phyloP scores from a whole-genome alignment of 2,888 invertebrate genomes.

The Penaeus monodon region DNA sequence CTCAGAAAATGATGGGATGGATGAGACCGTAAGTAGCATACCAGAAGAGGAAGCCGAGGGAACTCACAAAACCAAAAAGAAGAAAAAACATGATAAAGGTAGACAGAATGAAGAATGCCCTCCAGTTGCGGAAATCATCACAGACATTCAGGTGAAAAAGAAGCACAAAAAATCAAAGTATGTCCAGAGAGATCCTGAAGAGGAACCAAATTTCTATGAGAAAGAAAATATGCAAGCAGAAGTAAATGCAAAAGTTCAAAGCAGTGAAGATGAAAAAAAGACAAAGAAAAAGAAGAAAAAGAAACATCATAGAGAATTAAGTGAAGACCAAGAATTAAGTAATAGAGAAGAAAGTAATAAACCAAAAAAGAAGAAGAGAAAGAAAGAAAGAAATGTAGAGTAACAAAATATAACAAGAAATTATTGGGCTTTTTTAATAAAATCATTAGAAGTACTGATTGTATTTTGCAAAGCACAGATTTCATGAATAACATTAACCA shows the following conservation, averaged over 20 bases:
- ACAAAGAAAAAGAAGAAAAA: constrained; percentile 24
- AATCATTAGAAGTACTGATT: no score
- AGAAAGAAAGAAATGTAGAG: neutral
- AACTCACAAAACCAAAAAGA: neutral
- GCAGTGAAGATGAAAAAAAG: constrained; percentile 14
- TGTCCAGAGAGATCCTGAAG: neutral
- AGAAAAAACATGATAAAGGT: neutral
- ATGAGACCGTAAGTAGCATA: no score
- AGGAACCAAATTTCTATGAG: neutral
- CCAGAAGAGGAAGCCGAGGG: neutral
- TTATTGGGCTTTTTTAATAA: no score
- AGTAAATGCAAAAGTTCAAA: neutral
- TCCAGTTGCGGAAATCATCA: neutral
- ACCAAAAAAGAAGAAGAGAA: constrained; percentile 21
- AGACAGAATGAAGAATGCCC: neutral
- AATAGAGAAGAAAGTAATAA: constrained; percentile 39
- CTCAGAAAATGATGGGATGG: neutral
- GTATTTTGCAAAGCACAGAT: no score
- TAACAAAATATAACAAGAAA: neutral
- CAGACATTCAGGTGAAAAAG: neutral
- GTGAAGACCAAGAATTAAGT: neutral
- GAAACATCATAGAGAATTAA: neutral
- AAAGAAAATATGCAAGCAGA: neutral
- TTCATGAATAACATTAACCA: no score
- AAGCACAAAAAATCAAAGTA: neutral